These are phyloP conservation scores for Tupaia chinensis DNA, from an alignment of 2,113 vertebrate species.

Conservation along the genomic window DNA sequence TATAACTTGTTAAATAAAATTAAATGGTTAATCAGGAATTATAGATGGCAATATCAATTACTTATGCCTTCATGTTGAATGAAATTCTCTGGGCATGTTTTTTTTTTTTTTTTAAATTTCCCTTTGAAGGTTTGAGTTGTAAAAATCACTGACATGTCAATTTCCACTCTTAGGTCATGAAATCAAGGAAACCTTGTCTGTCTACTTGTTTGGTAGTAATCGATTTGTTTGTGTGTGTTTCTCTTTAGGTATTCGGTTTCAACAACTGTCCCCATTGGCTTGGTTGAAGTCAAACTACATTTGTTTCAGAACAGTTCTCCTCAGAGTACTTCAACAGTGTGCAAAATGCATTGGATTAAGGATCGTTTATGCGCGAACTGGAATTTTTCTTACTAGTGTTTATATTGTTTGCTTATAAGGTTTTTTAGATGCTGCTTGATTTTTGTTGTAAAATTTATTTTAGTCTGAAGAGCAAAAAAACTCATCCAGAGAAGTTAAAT, in stretches of 20 bases:
- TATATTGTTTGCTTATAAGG: background rate
- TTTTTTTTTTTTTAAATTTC: background rate
- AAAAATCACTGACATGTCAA: background rate
- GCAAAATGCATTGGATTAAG: background rate
- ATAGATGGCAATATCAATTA: background rate
- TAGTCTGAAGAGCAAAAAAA: background rate
- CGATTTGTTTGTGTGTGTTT: background rate
- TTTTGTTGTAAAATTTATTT: background rate
- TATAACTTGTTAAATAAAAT: constrained; percentile 5
- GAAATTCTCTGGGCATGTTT: background rate
- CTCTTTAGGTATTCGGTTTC: constrained; percentile 3
- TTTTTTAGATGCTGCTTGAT: constrained; percentile 39
- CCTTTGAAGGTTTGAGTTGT: background rate
- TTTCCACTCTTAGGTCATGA: background rate
- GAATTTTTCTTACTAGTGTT: constrained; percentile 30
- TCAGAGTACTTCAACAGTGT: background rate
- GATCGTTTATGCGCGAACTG: background rate
- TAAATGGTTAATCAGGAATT: background rate
- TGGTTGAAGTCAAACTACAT: background rate
- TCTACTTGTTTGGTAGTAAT: background rate
- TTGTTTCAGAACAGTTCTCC: constrained; percentile 8
- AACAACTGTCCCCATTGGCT: background rate
- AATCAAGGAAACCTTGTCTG: background rate
- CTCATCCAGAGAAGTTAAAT: background rate
- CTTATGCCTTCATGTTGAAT: constrained; percentile 8